Evolutionary conservation across 1,140 invertebrate species (phyloP), one percentile per base, ranked within the genome.

Genomic region (Panagrolaimus sp.): DNA sequence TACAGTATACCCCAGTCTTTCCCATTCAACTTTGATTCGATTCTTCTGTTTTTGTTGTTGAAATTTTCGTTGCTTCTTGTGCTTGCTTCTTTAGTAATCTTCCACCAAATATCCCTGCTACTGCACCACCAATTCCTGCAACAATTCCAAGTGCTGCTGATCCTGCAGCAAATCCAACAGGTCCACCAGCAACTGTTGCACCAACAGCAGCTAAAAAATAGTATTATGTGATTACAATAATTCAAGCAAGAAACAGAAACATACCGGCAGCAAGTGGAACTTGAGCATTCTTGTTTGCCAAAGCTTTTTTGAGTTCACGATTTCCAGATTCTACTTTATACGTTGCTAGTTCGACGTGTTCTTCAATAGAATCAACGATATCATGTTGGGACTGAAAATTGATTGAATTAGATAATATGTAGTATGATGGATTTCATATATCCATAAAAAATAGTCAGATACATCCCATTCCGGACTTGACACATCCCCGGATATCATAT

Each of bases 321-420:
- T 70, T 25, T 9, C 69, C 69, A 20, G 42, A 43, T n/a, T 70
- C 9, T 43, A 70, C 65, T 45, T 70, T 14, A 31, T 63, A 43
- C 9, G 51, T 31, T 3, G 65, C 25, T 14, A 31, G 43, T 51
- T 70, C 69, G 13, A 70, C 69, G 5, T 70, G 69, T 20, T 70
- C 69, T 61, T 70, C 69, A 42, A 70, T 70, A 13, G 46, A 61
- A 38, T 70, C 69, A 31, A 70, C 69, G 9, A 70, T 61, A 16
- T 70, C 69, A 44, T 70, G 43, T 48, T 70, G 69, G 42, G 43
- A 61, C 51, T 57, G n/a, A 57, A 57, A 57, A 11, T 11, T 14
- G 20, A 57, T 57, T 11, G 47, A 48, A 25, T 20, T 13, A 25
- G 20, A 25, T 9, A 16, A 13, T 0, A 11, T 57, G n/a, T n/a